Evolutionary conservation across 2,113 vertebrate species (phyloP).

Genomic region (Polypterus senegalus): DNA sequence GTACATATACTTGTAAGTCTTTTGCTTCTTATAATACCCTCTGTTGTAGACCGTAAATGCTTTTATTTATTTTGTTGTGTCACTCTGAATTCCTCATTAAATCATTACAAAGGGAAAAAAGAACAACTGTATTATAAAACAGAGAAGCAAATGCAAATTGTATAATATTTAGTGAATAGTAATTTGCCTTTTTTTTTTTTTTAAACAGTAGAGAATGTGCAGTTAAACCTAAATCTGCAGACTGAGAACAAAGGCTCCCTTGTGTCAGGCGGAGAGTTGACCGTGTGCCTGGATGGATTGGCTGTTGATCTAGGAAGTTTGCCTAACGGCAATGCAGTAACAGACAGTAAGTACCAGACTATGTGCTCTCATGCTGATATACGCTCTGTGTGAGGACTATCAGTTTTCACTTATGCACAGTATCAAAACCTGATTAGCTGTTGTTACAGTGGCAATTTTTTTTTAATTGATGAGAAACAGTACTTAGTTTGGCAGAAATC

Average conservation of each 20-base stretch:
- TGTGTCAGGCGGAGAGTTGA: slow-evolving; percentile 85
- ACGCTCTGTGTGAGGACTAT: neutral
- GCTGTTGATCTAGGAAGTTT: slow-evolving; percentile 77
- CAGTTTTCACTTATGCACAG: too few species aligned
- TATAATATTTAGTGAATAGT: neutral
- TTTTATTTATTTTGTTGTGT: too few species aligned
- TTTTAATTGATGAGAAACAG: too few species aligned
- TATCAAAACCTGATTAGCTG: too few species aligned
- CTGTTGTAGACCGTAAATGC: too few species aligned
- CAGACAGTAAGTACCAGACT: slow-evolving; percentile 72
- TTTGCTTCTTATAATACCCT: too few species aligned
- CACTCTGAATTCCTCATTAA: neutral
- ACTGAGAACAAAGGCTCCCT: slow-evolving; percentile 85
- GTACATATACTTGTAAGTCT: too few species aligned
- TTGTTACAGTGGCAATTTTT: too few species aligned
- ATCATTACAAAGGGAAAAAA: neutral
- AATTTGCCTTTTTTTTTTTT: slow-evolving; percentile 1
- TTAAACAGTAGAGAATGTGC: slow-evolving; percentile 82
- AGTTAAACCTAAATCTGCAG: slow-evolving; percentile 86
- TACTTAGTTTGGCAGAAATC: too few species aligned
- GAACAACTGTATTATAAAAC: neutral
- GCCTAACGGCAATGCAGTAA: slow-evolving; percentile 67
- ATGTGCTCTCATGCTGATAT: slow-evolving; percentile 19
- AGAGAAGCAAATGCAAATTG: neutral
- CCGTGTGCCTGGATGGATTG: slow-evolving; percentile 83